phyloP scores from a whole-genome alignment of 2,888 invertebrate species.

The Drosophila glabriapex region DNA sequence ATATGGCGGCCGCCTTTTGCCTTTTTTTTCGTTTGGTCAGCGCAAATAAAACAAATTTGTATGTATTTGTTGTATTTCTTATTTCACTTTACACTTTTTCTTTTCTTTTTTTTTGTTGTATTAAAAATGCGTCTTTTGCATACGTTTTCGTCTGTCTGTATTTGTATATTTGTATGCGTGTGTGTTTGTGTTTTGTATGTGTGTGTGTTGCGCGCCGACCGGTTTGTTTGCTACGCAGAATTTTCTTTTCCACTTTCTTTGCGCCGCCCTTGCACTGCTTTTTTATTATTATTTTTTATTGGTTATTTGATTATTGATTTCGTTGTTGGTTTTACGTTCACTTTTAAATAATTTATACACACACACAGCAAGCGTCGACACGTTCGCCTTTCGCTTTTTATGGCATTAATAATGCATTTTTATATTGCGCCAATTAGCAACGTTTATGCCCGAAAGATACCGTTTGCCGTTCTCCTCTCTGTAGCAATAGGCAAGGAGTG shows the following conservation, averaged over 20 bases:
- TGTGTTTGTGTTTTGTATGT: slow-evolving; percentile 61
- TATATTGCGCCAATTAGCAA: slow-evolving; percentile 48
- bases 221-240: slow-evolving; percentile 78
- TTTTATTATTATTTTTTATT: slow-evolving; percentile 45
- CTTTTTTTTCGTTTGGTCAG: slow-evolving; percentile 60
- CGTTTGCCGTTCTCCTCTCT: slow-evolving; percentile 48
- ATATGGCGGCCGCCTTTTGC: slow-evolving; percentile 72
- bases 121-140: slow-evolving; percentile 67
- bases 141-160: slow-evolving; percentile 58
- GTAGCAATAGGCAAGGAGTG: slow-evolving; percentile 57
- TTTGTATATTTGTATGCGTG: slow-evolving; percentile 34
- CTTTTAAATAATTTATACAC: slow-evolving; percentile 62
- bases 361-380: slow-evolving; percentile 37
- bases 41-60: slow-evolving; percentile 52
- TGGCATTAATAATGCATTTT: slow-evolving; percentile 58
- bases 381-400: slow-evolving; percentile 68
- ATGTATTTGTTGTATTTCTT: slow-evolving; percentile 40
- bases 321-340: slow-evolving; percentile 37
- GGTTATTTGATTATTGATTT: slow-evolving; percentile 18
- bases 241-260: slow-evolving; percentile 70
- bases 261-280: slow-evolving; percentile 55
- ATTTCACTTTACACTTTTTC: slow-evolving; percentile 25
- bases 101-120: slow-evolving; percentile 22
- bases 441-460: slow-evolving; percentile 47
- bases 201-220: slow-evolving; percentile 71